Conservation (phyloP, 30 jellyfish, hydroid and myxozoan species). For the Sanderia malayensis region DNA sequence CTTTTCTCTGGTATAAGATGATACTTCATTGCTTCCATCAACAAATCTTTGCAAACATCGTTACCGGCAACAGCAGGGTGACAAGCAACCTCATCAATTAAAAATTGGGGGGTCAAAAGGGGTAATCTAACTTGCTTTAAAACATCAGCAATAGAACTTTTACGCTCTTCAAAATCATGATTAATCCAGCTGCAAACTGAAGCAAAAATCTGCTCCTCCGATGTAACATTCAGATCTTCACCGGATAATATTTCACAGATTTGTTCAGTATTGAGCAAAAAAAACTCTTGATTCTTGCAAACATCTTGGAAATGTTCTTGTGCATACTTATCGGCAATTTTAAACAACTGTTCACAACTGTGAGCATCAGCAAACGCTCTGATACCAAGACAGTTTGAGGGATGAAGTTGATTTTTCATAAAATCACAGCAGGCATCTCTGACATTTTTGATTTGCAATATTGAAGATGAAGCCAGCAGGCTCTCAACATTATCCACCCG, state of each 20-base stretch:
- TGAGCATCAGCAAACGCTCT: constrained; percentile 97
- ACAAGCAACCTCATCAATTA: constrained; percentile 75
- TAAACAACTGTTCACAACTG: constrained; percentile 74
- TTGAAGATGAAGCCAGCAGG: constrained; percentile 85
- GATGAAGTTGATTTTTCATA: constrained; percentile 89
- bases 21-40: constrained; percentile 77
- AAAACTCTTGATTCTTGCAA: constrained; percentile 80
- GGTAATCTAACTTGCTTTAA: constrained; percentile 62
- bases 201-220: constrained; percentile 70
- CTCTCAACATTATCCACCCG: constrained; percentile 91
- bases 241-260: constrained; percentile 61
- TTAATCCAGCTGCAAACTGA: constrained; percentile 72
- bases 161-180: constrained; percentile 69
- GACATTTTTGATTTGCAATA: constrained; percentile 76
- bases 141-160: constrained; percentile 34
- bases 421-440: constrained; percentile 88
- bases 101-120: constrained; percentile 68
- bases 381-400: constrained; percentile 89
- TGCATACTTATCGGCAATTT: constrained; percentile 71
- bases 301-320: constrained; percentile 82
- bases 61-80: constrained; percentile 62
- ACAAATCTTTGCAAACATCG: constrained; percentile 71
- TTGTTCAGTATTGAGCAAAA: constrained; percentile 72
- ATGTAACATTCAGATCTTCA: constrained; percentile 72
- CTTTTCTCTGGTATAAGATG: constrained; percentile 80